Evolutionary conservation across 1,140 invertebrate species (phyloP), one percentile per base, ranked within the genome.

Genomic region (Solenopsis invicta): DNA sequence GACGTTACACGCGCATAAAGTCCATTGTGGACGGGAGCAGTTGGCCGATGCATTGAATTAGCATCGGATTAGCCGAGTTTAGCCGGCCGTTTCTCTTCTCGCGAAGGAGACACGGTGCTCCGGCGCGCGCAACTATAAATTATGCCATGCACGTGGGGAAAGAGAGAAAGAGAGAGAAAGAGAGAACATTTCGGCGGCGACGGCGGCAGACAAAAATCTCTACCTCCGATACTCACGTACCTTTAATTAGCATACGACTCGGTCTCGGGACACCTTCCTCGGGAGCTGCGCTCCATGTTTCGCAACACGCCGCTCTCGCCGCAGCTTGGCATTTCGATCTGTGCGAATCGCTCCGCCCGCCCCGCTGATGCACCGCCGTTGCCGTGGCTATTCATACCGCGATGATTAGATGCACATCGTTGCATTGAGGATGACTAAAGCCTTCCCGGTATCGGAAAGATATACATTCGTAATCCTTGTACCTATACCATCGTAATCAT

Each of bases 31-130:
- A 89, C 88, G 88, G 77, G 80, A 89, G 80, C 82, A 87, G 77
- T 90, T 74, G 88, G 77, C 87, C 87, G 78, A 87, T 85, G 91
- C 91, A 92, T 93, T 89, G 89, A 92, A 93, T 93, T 93, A 92
- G 92, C 92, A 93, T 93, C 74, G 91, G 88, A 93, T 93, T 93
- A 93, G 89, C 91, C 92, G 92, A 93, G 91, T 93, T 78, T 92
- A 90, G 88, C 75, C 88, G 85, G 48, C 81, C 87, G 89, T 90
- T 87, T 86, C 69, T 89, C 76, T 87, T n/a, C n/a, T 75, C 74
- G 56, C 66, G 61, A 66, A 82, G 72, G 72, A 61, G 71, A 85
- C 76, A 72, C 56, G 85, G 50, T 54, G 37, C 37, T 61, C 81
- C 50, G 54, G 12, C 86, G 21, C 80, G 62, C 61, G 75, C n/a